Base-by-base conservation (phyloP, 2,797 vertebrate genomes). In the Pseudochirops cupreus region DNA sequence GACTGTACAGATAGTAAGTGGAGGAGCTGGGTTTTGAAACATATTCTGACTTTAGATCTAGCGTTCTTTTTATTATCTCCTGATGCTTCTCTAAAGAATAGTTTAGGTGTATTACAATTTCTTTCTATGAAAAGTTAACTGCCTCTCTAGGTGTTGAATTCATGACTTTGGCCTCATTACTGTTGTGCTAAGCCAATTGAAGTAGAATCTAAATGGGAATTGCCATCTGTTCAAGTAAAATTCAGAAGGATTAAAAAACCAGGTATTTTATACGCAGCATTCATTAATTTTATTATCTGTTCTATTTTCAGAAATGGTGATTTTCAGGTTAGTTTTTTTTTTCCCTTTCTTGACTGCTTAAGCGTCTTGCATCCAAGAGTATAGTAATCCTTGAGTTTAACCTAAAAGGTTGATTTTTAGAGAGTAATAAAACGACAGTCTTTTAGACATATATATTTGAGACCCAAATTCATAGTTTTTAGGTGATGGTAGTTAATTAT, bases 231-330 rank as follows among this genome's bases (percentile, higher is more conserved):
- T 46, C 53, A 82, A 92, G 62, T 59, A 90, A 95, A 96, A 92
- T 39, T 92, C 33, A 57, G 91, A 94, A 82, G 67, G 7, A 7
- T 91, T 54, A 91, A 93, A 95, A 57, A 54, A 93, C 50, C 18
- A 24, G 92, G 13, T 0, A 28, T 0, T 4, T 96, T 95, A 67
- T 93, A 56, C 53, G 93, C 39, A 94, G 33, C 54, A 59, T 59
- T 93, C 59, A 91, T 87, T 94, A 55, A 92, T 53, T 93, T 59
- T 52, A 46, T 96, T 93, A 91, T 5, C 21, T 55, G 56, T 90
- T 95, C 94, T 95, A 54, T 91, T 96, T 95, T 94, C 90, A 62
- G 50, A 92, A 96, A 96, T 74, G 62, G 62, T 91, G 11, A 92
- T 91, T 92, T 97, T 57, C 92, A 92, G 94, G 82, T 29, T 92